Conservation (phyloP, 1,140 invertebrate genomes). For the Euura saliciscinereae region DNA sequence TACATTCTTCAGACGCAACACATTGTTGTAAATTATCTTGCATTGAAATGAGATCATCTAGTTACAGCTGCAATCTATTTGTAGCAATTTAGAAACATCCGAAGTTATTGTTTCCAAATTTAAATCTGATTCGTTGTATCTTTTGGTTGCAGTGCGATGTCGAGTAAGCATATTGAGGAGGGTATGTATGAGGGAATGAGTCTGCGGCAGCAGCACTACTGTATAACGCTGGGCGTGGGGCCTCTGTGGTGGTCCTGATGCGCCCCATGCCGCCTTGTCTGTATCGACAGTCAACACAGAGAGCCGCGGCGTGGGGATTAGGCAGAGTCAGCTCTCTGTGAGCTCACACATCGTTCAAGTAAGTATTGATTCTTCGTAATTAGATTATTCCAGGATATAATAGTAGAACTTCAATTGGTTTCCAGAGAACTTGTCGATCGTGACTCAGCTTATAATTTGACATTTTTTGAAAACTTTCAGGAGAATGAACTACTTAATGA, state of each 20-base stretch:
- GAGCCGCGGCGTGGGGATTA: constrained; percentile 80
- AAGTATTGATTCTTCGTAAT: constrained; percentile 24
- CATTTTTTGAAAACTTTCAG: constrained; percentile 35
- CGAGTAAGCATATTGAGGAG: constrained; percentile 52
- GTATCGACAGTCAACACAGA: constrained; percentile 72
- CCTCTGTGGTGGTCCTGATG: constrained; percentile 98
- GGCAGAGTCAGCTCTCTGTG: constrained; percentile 78
- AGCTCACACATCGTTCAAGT: constrained; percentile 62
- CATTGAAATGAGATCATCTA: too few species aligned
- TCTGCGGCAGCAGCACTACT: constrained; percentile 63
- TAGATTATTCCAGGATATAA: neutral
- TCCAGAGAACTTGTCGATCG: neutral
- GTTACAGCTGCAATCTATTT: too few species aligned
- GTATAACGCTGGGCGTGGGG: constrained; percentile 94
- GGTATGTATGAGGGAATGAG: constrained; percentile 49
- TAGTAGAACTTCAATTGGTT: neutral
- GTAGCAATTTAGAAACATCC: too few species aligned
- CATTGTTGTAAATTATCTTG: too few species aligned
- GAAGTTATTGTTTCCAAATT: too few species aligned
- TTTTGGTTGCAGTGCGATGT: neutral
- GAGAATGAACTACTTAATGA: constrained; percentile 67
- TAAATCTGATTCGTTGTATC: neutral
- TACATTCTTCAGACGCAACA: neutral
- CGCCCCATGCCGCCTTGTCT: constrained; percentile 78
- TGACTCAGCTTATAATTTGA: neutral